A percentile compares a stretch with the other conserved stretches of the same genome.
These are phyloP conservation scores for Heliconius sara DNA, from an alignment of 2,888 invertebrate species.

Conservation along the genomic window DNA sequence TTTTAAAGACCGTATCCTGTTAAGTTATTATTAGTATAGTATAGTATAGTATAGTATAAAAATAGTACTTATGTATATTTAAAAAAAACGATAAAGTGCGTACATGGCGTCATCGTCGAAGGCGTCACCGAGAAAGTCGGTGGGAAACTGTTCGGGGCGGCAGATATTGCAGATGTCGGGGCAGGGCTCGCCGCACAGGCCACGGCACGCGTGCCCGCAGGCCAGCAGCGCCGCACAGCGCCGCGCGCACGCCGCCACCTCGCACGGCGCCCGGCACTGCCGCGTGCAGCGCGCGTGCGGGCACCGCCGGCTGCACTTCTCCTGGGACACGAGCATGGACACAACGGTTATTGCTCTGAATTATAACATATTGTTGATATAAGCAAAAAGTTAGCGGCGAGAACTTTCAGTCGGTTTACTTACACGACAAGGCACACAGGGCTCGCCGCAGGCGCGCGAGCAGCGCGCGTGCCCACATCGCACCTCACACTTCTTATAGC, in stretches of 20 bases:
- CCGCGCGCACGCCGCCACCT: slow-evolving; percentile 70
- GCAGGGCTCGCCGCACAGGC: slow-evolving; percentile 89
- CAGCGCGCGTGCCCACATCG: slow-evolving; percentile 83
- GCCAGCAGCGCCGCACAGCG: slow-evolving; percentile 65
- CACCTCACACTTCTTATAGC: slow-evolving; percentile 75
- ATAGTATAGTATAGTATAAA: too few species aligned
- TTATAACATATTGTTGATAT: background rate
- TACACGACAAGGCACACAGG: slow-evolving; percentile 80
- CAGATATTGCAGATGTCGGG: slow-evolving; percentile 85
- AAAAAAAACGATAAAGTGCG: slow-evolving; percentile 14
- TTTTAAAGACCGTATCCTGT: background rate
- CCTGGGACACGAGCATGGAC: slow-evolving; percentile 55
- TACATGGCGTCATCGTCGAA: slow-evolving; percentile 80
- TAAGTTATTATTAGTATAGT: background rate
- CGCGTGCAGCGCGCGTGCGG: slow-evolving; percentile 75
- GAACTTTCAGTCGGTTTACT: background rate
- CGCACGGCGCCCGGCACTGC: slow-evolving; percentile 77
- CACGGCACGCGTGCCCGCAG: slow-evolving; percentile 87
- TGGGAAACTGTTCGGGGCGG: slow-evolving; percentile 76
- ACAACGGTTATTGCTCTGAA: background rate
- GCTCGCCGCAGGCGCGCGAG: slow-evolving; percentile 74
- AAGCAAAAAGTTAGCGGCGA: background rate
- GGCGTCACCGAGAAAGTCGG: slow-evolving; percentile 66
- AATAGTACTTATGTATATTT: too few species aligned
- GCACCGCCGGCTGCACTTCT: slow-evolving; percentile 73